Evolutionary conservation across 92 coral and sea anemone genomes (phyloP), one percentile per base, ranked within the genome.

Genomic region (Siderastrea radians): DNA sequence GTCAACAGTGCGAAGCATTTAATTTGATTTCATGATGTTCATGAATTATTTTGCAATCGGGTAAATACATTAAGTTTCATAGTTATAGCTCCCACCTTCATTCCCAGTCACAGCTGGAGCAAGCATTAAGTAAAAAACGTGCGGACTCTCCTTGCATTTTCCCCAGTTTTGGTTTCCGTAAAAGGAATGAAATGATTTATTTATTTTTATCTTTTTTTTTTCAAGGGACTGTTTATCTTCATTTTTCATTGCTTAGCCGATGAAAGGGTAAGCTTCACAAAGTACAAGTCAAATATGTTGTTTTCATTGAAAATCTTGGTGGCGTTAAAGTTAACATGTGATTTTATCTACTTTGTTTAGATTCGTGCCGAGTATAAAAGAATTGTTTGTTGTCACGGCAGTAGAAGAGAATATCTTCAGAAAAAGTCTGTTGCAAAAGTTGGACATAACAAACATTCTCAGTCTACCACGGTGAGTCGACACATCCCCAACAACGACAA

Each of bases 191-290:
- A 26, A 26, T 26, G 38, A 26, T 26, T 26, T 26, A 26, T 26
- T 26, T 26, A 26, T 26, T n/a, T 51, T 10, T 50, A 19, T 49
- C 46, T n/a, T 43, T 26, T 52, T 62, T 66, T 72, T 54, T 84
- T 90, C 52, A 82, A 95, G 98, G 98, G 98, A 12, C 84, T 95
- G 38, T 93, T 93, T 26, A 93, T 95, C 62, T 95, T 95, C 64
- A 71, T 95, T 11, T 95, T 95, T 68, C 98, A 95, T 70, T 95
- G 98, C 61, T 75, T 95, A 74, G 92, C 86, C 38, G 98, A 95
- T 61, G 98, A 95, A 49, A 85, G 98, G 91, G 98, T 95, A 84
- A 73, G 98, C 85, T 1, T 17, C 38, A 15, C 43, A 14, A 14
- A 11, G 7, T 55, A 55, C 61, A 3, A 55, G 61, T 14, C 61